Percentiles rank a stretch among this genome's conserved stretches.
Conservation (phyloP, 2,797 vertebrate species). For the Pantherophis vulpinus region DNA sequence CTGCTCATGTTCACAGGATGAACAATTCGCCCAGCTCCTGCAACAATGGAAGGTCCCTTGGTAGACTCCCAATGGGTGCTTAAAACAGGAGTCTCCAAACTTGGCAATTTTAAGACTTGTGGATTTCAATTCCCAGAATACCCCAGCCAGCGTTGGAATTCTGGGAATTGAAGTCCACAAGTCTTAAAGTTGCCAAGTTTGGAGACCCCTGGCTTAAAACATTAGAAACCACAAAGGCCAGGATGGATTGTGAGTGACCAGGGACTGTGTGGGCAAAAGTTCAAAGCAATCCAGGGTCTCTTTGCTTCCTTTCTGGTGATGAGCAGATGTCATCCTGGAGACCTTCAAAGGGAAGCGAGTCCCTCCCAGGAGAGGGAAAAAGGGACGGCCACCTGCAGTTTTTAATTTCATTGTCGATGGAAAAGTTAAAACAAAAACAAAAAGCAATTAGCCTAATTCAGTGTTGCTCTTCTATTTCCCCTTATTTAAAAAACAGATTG, state of each 20-base stretch:
- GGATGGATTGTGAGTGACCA: not conserved
- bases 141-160: not conserved
- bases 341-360: not conserved
- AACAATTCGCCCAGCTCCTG: constrained; percentile 26
- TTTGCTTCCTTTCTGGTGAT: not conserved
- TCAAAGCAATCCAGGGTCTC: not conserved
- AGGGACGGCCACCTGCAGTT: not conserved
- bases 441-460: not conserved
- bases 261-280: not conserved
- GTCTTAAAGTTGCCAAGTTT: not conserved
- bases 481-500: not conserved
- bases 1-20: not conserved
- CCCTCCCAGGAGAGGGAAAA: not conserved
- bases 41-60: not conserved
- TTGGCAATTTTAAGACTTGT: too few relatives aligned
- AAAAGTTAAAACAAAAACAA: not conserved
- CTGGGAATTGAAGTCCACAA: not conserved
- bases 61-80: not conserved
- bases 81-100: too few relatives aligned
- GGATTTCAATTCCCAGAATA: too few relatives aligned
- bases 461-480: not conserved
- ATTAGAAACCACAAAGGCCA: not conserved
- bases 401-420: not conserved
- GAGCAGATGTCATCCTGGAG: not conserved
- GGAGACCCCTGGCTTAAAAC: not conserved